These are phyloP conservation scores for Dendrolimus punctatus DNA, from an alignment of 1,140 invertebrate genomes.

Conservation along the genomic window DNA sequence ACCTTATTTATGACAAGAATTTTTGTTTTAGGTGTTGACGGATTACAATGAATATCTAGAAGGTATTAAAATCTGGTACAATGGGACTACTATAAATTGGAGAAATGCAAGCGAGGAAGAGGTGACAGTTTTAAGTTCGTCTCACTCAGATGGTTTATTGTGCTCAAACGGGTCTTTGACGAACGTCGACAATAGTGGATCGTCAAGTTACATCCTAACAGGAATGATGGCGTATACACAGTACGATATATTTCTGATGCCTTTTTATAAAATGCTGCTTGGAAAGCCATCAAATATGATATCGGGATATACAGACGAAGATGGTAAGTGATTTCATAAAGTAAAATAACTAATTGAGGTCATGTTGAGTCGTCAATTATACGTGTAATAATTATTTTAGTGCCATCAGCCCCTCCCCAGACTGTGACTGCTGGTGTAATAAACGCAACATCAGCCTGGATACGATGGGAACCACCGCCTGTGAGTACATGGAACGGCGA, in stretches of 20 bases:
- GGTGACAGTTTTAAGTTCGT: slow-evolving; percentile 34
- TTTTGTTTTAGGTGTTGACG: slow-evolving; percentile 57
- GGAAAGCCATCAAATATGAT: slow-evolving; percentile 84
- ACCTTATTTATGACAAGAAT: not conserved
- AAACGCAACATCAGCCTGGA: slow-evolving; percentile 82
- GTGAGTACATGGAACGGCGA: slow-evolving; percentile 82
- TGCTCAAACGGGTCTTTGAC: slow-evolving; percentile 72
- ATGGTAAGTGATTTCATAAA: slow-evolving; percentile 78
- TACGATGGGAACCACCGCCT: slow-evolving; percentile 84
- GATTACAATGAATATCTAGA: slow-evolving; percentile 80
- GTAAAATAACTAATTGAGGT: not conserved
- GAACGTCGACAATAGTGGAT: slow-evolving; percentile 78
- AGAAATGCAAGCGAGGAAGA: slow-evolving; percentile 47
- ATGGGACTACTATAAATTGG: slow-evolving; percentile 60
- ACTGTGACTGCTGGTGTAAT: slow-evolving; percentile 84
- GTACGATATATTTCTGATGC: slow-evolving; percentile 85
- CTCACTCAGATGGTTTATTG: slow-evolving; percentile 29
- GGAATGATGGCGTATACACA: slow-evolving; percentile 79
- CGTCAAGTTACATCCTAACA: slow-evolving; percentile 71
- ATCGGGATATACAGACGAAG: slow-evolving; percentile 80
- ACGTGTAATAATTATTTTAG: slow-evolving; percentile 27
- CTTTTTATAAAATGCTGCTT: slow-evolving; percentile 83
- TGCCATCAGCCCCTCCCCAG: slow-evolving; percentile 78
- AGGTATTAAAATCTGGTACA: slow-evolving; percentile 94
- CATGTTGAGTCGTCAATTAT: not conserved